These are phyloP conservation scores for Triops cancriformis DNA, from an alignment of 1,140 invertebrate species.

Conservation along the genomic window DNA sequence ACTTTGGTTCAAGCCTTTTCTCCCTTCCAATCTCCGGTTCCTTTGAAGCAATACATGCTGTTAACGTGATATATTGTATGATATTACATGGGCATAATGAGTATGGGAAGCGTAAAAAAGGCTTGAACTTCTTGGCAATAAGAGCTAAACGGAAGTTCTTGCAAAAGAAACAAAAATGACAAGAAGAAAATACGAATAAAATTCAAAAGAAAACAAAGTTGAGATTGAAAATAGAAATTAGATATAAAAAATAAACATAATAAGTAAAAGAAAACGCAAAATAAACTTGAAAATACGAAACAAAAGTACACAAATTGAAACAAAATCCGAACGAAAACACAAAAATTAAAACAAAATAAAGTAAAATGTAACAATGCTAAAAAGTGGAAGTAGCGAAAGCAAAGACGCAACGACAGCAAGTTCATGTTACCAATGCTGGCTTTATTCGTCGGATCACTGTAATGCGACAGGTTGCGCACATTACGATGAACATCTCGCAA, in stretches of 20 bases:
- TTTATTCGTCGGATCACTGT: slow-evolving; percentile 19
- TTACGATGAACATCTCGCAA: slow-evolving; percentile 22
- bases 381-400: too few species aligned
- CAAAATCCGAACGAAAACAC: too few species aligned
- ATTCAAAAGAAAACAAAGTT: not conserved
- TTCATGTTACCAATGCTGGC: slow-evolving; percentile 10
- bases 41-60: not conserved
- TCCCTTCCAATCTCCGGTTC: not conserved
- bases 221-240: too few species aligned
- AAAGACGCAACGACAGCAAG: too few species aligned
- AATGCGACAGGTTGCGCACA: slow-evolving; percentile 21
- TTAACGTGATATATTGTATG: too few species aligned
- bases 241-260: too few species aligned
- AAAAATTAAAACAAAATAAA: too few species aligned
- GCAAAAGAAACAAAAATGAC: too few species aligned
- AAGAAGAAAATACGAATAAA: not conserved
- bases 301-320: not conserved
- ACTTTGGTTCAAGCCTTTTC: slow-evolving; percentile 13
- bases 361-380: too few species aligned
- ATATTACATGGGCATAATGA: not conserved
- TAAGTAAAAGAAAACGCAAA: not conserved
- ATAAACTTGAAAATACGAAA: not conserved
- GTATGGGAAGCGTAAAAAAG: not conserved
- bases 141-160: not conserved
- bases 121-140: slow-evolving; percentile 9